Evolutionary conservation across 2,797 vertebrate genomes (phyloP).

Genomic region (Aphelocoma californica): DNA sequence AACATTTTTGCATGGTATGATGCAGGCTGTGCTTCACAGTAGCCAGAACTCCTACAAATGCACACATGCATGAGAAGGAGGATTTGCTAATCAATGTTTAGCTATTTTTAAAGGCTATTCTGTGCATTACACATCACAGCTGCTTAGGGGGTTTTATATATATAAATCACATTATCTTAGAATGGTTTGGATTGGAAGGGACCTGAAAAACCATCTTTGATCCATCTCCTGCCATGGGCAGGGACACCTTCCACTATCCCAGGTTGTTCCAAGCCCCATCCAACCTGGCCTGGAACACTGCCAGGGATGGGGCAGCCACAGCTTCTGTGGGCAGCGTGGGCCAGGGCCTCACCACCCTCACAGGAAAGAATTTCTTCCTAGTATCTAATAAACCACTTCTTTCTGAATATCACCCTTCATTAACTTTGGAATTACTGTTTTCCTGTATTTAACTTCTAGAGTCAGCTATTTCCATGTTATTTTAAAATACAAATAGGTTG

Average conservation of each 20-base stretch:
- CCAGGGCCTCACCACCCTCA: neutral
- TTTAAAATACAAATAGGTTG: neutral
- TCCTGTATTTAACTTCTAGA: neutral
- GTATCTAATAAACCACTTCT: neutral
- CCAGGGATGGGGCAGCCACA: neutral
- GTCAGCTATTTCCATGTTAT: neutral
- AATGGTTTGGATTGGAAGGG: neutral
- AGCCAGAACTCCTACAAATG: neutral
- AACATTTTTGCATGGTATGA: neutral
- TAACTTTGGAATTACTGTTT: neutral
- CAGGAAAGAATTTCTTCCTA: neutral
- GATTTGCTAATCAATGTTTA: neutral
- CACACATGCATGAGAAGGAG: neutral
- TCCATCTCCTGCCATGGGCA: neutral
- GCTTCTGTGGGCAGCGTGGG: neutral
- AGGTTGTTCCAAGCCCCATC: neutral
- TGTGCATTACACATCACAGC: neutral
- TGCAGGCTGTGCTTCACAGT: neutral
- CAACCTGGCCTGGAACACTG: neutral
- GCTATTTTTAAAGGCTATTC: neutral
- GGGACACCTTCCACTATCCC: accelerated
- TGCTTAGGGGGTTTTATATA: neutral
- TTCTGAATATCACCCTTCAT: neutral
- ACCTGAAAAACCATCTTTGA: neutral
- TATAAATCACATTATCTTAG: neutral